Conservation (phyloP, 2,888 invertebrate genomes). For the Dryomyza anilis region DNA sequence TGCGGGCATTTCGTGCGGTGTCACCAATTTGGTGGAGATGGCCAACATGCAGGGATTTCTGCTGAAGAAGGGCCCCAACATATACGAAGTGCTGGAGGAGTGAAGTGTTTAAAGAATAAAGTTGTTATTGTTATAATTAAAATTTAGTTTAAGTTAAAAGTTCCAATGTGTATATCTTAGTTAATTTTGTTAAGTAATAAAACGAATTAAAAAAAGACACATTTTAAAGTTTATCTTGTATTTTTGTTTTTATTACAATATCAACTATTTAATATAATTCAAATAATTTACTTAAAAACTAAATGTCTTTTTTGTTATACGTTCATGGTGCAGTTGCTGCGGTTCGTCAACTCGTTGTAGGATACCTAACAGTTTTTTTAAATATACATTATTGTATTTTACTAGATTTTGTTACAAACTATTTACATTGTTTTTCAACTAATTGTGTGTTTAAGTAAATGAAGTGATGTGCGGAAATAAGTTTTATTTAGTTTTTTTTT, state of each 20-base stretch:
- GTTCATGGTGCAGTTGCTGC: constrained; percentile 25
- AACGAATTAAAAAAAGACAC: neutral
- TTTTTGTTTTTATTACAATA: constrained; percentile 22
- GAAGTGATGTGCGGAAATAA: too few species aligned
- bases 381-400: neutral
- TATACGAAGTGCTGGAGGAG: constrained; percentile 70
- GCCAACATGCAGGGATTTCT: constrained; percentile 86
- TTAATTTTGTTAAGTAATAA: neutral
- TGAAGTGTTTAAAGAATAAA: constrained; percentile 28
- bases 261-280: constrained; percentile 22
- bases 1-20: constrained; percentile 66
- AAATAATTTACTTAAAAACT: constrained; percentile 29
- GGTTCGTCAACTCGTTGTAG: constrained; percentile 3
- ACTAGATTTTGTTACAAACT: constrained; percentile 28
- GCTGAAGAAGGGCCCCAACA: constrained; percentile 77
- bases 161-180: neutral
- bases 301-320: constrained; percentile 33
- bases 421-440: constrained; percentile 21
- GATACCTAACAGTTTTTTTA: too few species aligned
- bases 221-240: constrained; percentile 23
- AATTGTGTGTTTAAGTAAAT: too few species aligned
- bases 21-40: constrained; percentile 72
- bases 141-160: neutral
- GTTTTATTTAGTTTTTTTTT: constrained; percentile 26
- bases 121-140: neutral